A percentile compares a stretch with the other conserved stretches of the same genome.
Conservation (phyloP, 1,140 invertebrate genomes). For the Cydia fagiglandana region DNA sequence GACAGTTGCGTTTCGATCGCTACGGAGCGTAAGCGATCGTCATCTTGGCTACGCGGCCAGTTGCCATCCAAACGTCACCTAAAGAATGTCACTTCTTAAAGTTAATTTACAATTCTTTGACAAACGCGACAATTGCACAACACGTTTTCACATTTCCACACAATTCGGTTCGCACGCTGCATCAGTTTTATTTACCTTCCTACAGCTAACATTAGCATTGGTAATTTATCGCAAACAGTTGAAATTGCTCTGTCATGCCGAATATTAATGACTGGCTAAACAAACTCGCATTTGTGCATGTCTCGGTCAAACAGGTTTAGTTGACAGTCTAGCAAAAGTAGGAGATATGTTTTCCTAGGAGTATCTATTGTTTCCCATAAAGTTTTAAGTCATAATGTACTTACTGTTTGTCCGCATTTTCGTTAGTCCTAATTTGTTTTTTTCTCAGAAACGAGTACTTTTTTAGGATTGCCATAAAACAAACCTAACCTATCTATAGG, state of each 20-base stretch:
- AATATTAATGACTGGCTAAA: slow-evolving; percentile 54
- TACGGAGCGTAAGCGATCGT: too few species aligned
- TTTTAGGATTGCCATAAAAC: too few species aligned
- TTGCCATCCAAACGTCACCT: too few species aligned
- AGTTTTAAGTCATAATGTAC: too few species aligned
- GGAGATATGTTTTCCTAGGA: too few species aligned
- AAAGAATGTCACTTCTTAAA: not conserved
- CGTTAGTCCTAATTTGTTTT: too few species aligned
- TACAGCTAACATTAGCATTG: slow-evolving; percentile 47
- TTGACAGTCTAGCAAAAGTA: not conserved
- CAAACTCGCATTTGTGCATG: slow-evolving; percentile 41
- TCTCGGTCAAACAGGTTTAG: slow-evolving; percentile 33
- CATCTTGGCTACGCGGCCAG: too few species aligned
- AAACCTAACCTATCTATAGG: too few species aligned
- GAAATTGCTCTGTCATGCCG: slow-evolving; percentile 53
- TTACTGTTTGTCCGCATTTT: too few species aligned
- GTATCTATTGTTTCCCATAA: too few species aligned
- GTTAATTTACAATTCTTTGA: not conserved
- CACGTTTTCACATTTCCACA: slow-evolving; percentile 28
- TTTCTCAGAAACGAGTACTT: too few species aligned
- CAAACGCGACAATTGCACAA: slow-evolving; percentile 31
- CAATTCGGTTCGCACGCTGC: slow-evolving; percentile 27
- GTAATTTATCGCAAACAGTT: slow-evolving; percentile 59
- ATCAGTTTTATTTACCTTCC: slow-evolving; percentile 39
- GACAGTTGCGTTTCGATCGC: too few species aligned